Evolutionary conservation across 2,888 invertebrate genomes (phyloP).

Genomic region (Trileptium ribeirensis): DNA sequence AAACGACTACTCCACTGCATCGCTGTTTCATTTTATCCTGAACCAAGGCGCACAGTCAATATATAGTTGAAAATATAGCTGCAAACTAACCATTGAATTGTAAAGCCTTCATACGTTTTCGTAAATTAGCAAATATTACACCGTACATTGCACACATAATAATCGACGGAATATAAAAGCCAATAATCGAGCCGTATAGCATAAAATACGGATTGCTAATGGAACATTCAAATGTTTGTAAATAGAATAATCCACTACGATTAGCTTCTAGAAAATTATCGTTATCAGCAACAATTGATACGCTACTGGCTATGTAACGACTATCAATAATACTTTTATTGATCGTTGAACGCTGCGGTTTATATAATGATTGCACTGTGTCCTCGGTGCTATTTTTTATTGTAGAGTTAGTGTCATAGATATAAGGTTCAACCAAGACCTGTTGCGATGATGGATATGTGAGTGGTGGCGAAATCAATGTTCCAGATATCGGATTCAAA

Average conservation of each 20-base stretch:
- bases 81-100: conserved; percentile 7
- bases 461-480: no score
- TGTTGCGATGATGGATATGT: not conserved
- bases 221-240: not conserved
- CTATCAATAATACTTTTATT: no score
- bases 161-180: conserved; percentile 5
- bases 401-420: no score
- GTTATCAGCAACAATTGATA: not conserved
- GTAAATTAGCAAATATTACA: conserved; percentile 13
- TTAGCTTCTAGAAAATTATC: no score
- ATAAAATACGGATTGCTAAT: conserved; percentile 10
- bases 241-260: no score
- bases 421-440: not conserved
- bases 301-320: no score
- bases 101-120: not conserved
- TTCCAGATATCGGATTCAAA: no score
- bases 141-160: conserved; percentile 15
- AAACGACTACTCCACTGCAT: no score
- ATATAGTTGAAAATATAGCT: no score
- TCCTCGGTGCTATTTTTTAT: not conserved
- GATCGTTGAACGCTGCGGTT: not conserved
- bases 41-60: no score
- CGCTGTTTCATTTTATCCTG: no score
- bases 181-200: conserved; percentile 12
- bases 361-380: no score